Base-by-base conservation (phyloP, 2,888 invertebrate genomes). In the Troides oblongomaculatus region DNA sequence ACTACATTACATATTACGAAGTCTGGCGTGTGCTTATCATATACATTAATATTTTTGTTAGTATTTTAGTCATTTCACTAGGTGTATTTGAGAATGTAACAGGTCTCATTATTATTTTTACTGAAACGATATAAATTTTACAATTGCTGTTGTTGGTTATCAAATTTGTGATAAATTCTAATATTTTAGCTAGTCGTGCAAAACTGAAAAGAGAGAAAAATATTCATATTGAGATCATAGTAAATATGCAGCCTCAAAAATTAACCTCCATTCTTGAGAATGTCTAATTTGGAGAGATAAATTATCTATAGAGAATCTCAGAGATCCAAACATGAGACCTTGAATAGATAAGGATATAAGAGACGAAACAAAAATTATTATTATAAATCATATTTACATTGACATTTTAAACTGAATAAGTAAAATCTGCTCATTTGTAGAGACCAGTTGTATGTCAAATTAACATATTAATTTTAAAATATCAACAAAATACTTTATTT, bases 181-280 rank as follows among this genome's bases (percentile, higher is more conserved):
- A 88, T 79, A 80, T 81, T 83, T 88, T 86, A 84, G 84, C 83
- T 88, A 88, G 89, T 87, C 84, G 81, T 82, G 82, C 77, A 74
- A 70, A 77, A 79, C 78, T 74, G 77, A 25, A 75, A 78, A 76
- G 75, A 78, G 74, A 72, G 76, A 78, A 70, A 72, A 76, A 74
- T 73, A 75, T 75, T 74, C 79, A 77, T 73, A 72, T 76, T 77
- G 73, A n/a, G n/a, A 6, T 53, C 53, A 59, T 50, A 62, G 23
- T 21, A 36, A 36, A 23, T 59, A 39, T 67, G 59, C 63, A 60
- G 36, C 43, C n/a, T 56, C 25, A 50, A 66, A 36, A 70, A 62
- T 30, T 43, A 23, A 56, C 53, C 53, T 53, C 17, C 53, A 46
- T 10, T 36, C 53, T 21, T 62, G 57, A 36, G 23, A 58, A 62